Percentiles rank a stretch among this genome's conserved stretches.
phyloP scores from a whole-genome alignment of 1,140 invertebrate species.

The Parapsyche elsis region DNA sequence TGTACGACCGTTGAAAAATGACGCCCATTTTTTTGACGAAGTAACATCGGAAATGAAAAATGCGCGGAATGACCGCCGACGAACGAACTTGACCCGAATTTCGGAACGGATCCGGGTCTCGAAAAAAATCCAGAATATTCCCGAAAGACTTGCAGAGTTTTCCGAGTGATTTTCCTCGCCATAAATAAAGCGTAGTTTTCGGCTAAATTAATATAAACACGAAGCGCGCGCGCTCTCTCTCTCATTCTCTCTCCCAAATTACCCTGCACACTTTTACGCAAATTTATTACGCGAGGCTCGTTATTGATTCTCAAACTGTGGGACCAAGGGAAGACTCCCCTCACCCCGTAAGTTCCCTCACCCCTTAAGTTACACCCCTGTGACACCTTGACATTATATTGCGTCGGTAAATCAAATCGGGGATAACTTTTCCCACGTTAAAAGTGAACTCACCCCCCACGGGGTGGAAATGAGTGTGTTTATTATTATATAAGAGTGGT shows the following conservation, averaged over 20 bases:
- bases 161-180: not conserved
- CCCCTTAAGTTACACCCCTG: too few species aligned
- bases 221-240: not conserved
- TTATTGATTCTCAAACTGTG: too few species aligned
- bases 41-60: not conserved
- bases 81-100: not conserved
- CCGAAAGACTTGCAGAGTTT: not conserved
- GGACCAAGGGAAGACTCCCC: too few species aligned
- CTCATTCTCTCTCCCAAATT: not conserved
- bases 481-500: too few species aligned
- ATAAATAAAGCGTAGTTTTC: conserved; percentile 1
- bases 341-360: too few species aligned
- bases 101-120: not conserved
- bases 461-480: too few species aligned
- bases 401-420: too few species aligned
- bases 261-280: not conserved
- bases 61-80: not conserved
- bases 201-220: conserved; percentile 16
- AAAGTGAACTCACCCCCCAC: too few species aligned
- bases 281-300: not conserved
- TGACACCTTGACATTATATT: too few species aligned
- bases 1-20: not conserved
- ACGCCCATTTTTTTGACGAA: not conserved
- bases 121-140: not conserved
- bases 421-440: too few species aligned